These are phyloP conservation scores for Trachelipus rathkii DNA, from an alignment of 1,140 invertebrate genomes.

Conservation along the genomic window DNA sequence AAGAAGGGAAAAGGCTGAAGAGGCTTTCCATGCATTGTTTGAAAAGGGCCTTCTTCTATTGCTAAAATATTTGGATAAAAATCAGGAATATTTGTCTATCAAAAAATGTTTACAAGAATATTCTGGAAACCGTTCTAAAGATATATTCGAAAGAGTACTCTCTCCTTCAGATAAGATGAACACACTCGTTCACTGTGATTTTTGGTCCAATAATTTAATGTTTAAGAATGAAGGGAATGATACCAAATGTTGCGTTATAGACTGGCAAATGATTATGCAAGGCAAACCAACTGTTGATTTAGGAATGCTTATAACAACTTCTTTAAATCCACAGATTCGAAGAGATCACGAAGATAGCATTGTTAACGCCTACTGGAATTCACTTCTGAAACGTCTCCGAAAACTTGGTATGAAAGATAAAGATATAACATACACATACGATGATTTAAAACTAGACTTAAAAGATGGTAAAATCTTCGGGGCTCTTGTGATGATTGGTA, in stretches of 20 bases:
- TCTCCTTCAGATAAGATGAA: conserved; percentile 27
- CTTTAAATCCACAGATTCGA: conserved; percentile 22
- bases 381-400: not conserved
- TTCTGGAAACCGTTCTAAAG: conserved; percentile 14
- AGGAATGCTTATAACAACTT: conserved; percentile 25
- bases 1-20: conserved; percentile 16
- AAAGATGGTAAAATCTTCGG: conserved; percentile 12
- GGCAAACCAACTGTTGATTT: conserved; percentile 25
- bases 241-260: conserved; percentile 21
- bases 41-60: conserved; percentile 24
- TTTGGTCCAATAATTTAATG: conserved; percentile 29
- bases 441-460: conserved; percentile 17
- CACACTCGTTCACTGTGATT: conserved; percentile 26
- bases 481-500: conserved; percentile 26
- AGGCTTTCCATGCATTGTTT: conserved; percentile 23
- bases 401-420: conserved; percentile 6
- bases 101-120: conserved; percentile 20
- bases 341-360: conserved; percentile 18
- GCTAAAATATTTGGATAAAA: conserved; percentile 22
- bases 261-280: conserved; percentile 28
- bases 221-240: conserved; percentile 18
- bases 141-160: conserved; percentile 22
- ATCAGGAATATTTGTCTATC: conserved; percentile 6
- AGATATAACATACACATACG: not conserved
- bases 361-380: conserved; percentile 20